phyloP scores from a whole-genome alignment of 1,140 invertebrate species.

The Gonioctena quinquepunctata region DNA sequence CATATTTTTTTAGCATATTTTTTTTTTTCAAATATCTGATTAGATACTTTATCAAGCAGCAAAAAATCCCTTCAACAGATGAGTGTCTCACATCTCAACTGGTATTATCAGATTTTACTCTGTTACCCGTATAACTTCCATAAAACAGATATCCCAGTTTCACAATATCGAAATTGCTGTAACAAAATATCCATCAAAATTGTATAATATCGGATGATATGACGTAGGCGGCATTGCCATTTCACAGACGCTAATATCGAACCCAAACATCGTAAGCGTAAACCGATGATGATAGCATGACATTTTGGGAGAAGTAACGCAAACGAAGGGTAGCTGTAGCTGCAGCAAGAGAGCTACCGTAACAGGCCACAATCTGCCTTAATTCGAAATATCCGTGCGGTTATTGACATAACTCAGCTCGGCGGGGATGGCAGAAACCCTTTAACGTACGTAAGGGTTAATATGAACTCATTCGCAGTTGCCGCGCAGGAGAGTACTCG shows the following conservation, averaged over 20 bases:
- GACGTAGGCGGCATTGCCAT: not conserved
- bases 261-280: not conserved
- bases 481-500: not conserved
- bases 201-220: no score
- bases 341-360: not conserved
- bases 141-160: no score
- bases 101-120: no score
- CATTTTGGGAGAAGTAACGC: slow-evolving; percentile 11
- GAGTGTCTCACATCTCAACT: no score
- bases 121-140: no score
- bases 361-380: slow-evolving; percentile 50
- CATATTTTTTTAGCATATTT: no score
- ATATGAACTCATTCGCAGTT: slow-evolving; percentile 53
- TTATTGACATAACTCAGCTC: slow-evolving; percentile 55
- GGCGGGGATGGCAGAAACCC: slow-evolving; percentile 31
- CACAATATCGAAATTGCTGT: no score
- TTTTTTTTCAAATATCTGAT: no score
- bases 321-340: slow-evolving; percentile 2
- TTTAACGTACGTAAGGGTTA: slow-evolving; percentile 51
- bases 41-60: no score
- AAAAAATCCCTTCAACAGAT: no score
- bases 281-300: not conserved
- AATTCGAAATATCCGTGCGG: slow-evolving; percentile 53
- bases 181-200: no score
- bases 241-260: not conserved